Evolutionary conservation across 2,888 invertebrate species (phyloP).

Genomic region (Mesorhabditis spiculigera): DNA sequence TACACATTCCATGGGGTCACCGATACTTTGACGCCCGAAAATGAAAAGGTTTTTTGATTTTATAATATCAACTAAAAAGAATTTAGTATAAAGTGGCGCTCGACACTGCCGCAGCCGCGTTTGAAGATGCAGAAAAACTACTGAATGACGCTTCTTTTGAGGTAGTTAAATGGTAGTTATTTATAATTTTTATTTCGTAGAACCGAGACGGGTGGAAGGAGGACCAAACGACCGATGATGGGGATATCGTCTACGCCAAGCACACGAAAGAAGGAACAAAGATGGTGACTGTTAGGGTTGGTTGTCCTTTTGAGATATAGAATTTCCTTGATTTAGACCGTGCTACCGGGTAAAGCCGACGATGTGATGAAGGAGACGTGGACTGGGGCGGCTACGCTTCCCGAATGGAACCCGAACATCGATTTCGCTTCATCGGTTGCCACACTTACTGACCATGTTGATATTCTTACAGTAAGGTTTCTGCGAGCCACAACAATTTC

Average conservation of each 20-base stretch:
- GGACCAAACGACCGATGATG: slow-evolving; percentile 23
- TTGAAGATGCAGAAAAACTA: slow-evolving; percentile 28
- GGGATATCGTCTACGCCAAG: slow-evolving; percentile 33
- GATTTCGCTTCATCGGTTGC: slow-evolving; percentile 40
- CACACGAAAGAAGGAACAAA: slow-evolving; percentile 24
- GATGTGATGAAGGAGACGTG: slow-evolving; percentile 36
- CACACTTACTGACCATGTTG: slow-evolving; percentile 39
- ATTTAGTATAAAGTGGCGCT: slow-evolving; percentile 30
- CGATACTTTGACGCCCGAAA: slow-evolving; percentile 22
- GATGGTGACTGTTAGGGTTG: slow-evolving; percentile 33
- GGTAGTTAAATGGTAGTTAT: slow-evolving; percentile 15
- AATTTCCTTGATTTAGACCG: slow-evolving; percentile 17
- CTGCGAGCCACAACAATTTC: not conserved
- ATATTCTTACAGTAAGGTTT: slow-evolving; percentile 41
- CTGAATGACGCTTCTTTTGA: slow-evolving; percentile 27
- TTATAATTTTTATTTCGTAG: not conserved
- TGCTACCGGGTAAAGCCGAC: slow-evolving; percentile 19
- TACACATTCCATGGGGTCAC: slow-evolving; percentile 27
- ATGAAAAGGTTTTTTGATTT: slow-evolving; percentile 17
- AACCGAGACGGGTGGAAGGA: not conserved
- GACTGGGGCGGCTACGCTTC: slow-evolving; percentile 30
- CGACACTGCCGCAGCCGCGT: slow-evolving; percentile 24
- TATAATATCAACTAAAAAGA: not conserved
- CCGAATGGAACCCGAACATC: slow-evolving; percentile 50
- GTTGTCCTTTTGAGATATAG: slow-evolving; percentile 9